Evolutionary conservation across 37 sponge, comb jelly and placozoan species (phyloP).

Genomic region (Ianthella basta): DNA sequence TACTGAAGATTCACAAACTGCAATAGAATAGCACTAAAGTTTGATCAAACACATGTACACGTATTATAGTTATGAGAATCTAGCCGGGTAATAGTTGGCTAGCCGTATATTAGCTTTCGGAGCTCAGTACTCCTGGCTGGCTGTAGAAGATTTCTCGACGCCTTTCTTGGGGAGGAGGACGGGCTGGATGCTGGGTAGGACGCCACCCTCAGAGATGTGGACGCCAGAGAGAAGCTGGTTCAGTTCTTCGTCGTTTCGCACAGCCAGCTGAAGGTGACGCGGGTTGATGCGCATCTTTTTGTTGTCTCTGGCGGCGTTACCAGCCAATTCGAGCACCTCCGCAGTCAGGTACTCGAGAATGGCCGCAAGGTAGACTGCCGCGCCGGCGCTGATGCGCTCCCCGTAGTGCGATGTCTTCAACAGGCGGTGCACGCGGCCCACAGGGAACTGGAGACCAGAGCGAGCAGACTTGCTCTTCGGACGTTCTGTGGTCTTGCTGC

Average conservation of each 20-base stretch:
- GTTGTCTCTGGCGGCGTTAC: conserved; percentile 76
- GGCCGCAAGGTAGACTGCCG: conserved; percentile 79
- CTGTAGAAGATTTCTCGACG: neutral
- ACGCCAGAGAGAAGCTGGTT: conserved; percentile 66
- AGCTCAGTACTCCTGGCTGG: neutral
- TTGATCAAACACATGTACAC: no score
- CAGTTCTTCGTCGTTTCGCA: conserved; percentile 72
- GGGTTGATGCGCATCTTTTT: conserved; percentile 67
- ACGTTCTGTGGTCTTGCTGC: neutral
- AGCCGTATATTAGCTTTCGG: no score
- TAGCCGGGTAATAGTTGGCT: no score
- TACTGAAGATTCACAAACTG: no score
- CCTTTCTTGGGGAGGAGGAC: conserved; percentile 17
- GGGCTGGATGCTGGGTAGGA: conserved; percentile 55
- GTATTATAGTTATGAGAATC: no score
- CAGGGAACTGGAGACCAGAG: conserved; percentile 38
- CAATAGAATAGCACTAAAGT: no score
- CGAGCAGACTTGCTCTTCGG: neutral
- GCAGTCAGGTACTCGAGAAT: conserved; percentile 71
- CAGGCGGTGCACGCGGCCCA: conserved; percentile 23
- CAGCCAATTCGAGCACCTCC: conserved; percentile 74
- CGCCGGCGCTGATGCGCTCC: conserved; percentile 50
- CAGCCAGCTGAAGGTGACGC: conserved; percentile 69
- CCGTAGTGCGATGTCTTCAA: neutral
- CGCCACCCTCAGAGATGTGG: conserved; percentile 67